A percentile compares a stretch with the other conserved stretches of the same genome.
Conservation (phyloP, 64 coral and sea anemone species). For the Dendrophyllia cribrosa region DNA sequence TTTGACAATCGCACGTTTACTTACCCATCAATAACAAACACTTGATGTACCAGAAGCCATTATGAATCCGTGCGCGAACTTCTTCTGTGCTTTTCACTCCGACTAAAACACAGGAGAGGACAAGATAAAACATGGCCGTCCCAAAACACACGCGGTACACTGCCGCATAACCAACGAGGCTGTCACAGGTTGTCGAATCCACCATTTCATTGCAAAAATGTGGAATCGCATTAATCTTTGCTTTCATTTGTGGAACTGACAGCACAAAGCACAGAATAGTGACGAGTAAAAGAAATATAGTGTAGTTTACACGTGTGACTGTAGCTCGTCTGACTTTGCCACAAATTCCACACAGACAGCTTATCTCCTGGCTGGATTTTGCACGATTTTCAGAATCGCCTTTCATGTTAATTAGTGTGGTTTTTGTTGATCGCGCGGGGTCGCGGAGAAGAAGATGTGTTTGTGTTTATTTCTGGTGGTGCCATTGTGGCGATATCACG, state of each 20-base stretch:
- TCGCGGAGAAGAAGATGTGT: not conserved
- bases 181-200: conserved; percentile 59
- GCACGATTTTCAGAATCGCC: not conserved
- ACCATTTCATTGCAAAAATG: conserved; percentile 64
- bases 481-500: not conserved
- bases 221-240: conserved; percentile 37
- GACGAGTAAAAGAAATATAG: conserved; percentile 33
- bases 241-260: conserved; percentile 29
- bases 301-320: conserved; percentile 53
- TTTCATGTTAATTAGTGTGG: not conserved
- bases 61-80: conserved; percentile 49
- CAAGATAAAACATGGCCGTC: conserved; percentile 59
- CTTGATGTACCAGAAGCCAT: conserved; percentile 65
- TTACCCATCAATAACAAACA: conserved; percentile 52
- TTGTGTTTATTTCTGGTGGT: conserved; percentile 9
- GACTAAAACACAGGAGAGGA: conserved; percentile 22
- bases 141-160: conserved; percentile 77
- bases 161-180: conserved; percentile 54
- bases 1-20: not conserved
- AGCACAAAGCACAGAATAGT: conserved; percentile 56
- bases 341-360: conserved; percentile 55
- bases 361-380: not conserved
- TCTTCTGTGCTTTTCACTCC: conserved; percentile 51
- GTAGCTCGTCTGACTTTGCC: not conserved
- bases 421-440: not conserved